Conservation (phyloP, 2,113 vertebrate genomes). For the Vanacampus margaritifer region DNA sequence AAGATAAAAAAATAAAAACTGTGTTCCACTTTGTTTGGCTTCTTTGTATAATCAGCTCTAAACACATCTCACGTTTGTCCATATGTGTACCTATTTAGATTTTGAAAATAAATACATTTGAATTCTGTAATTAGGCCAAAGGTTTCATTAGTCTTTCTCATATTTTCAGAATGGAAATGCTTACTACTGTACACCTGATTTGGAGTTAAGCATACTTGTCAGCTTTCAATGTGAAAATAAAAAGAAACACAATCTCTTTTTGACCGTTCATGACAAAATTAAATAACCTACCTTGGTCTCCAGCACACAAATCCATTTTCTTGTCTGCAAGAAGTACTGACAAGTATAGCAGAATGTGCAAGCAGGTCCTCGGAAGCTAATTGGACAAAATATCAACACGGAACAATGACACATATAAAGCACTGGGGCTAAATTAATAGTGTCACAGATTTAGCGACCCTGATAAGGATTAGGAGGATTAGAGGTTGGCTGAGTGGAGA, state of each 20-base stretch:
- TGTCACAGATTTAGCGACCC: constrained; percentile 54
- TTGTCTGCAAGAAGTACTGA: not conserved
- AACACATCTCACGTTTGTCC: no score
- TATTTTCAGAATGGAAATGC: not conserved
- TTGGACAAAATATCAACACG: constrained; percentile 16
- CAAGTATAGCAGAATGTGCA: no score
- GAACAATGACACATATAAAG: constrained; percentile 13
- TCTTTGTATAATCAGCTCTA: no score
- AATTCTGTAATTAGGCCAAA: no score
- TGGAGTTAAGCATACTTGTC: not conserved
- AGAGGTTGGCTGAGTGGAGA: constrained; percentile 47
- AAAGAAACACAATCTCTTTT: not conserved
- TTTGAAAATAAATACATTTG: no score
- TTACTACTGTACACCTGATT: not conserved
- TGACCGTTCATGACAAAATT: not conserved
- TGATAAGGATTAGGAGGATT: constrained; percentile 71
- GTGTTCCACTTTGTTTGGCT: no score
- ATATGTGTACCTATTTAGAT: no score
- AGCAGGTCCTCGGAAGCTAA: not conserved
- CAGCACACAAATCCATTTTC: constrained; percentile 42
- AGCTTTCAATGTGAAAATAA: not conserved
- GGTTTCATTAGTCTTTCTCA: no score
- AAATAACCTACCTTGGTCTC: constrained; percentile 43
- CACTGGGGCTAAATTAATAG: constrained; percentile 23
- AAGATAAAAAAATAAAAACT: no score